Evolutionary conservation across 2,113 vertebrate genomes (phyloP), one percentile per base, ranked within the genome.

Genomic region (Myiozetetes cayanensis): DNA sequence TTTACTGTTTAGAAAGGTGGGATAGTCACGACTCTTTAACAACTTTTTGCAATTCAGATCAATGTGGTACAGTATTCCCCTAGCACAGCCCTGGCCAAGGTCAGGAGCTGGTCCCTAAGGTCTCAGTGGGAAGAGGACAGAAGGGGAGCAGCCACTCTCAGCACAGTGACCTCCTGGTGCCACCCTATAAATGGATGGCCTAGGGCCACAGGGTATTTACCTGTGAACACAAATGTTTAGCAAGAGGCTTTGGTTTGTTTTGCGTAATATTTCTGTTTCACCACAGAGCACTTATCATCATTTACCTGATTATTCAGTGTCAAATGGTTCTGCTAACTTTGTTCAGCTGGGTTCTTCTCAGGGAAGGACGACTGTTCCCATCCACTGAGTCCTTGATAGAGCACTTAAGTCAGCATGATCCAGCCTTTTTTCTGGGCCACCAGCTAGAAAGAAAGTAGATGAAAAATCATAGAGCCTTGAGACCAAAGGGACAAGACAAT

Each of bases 311-410:
- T 95, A 94, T 93, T 94, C 4, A 0, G 63, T 91, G 90, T 87
- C 87, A 85, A 89, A 86, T 31, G 12, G 67, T 67, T 79, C 59
- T 72, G 70, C 70, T 76, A 71, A 56, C 94, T 97, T 96, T 95
- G 58, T 74, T 94, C 97, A 97, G 96, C 96, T 95, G 96, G 89
- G 31, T 15, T 47, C 89, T 97, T 96, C 97, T 94, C 96, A 97
- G 96, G 70, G 59, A 70, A 71, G 21, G 44, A 39, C 14, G 75
- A 35, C 91, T 92, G 89, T 68, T 37, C 76, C 66, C 66, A 59
- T 80, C 61, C 13, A 49, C 62, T 3, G 66, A 96, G 95, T 84
- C 96, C 92, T 96, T 97, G 96, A 75, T 17, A 39, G 74, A 68
- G 20, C 62, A 70, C 58, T 47, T 67, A 91, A 84, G 52, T 87